Evolutionary conservation across 2,113 vertebrate species (phyloP).

Genomic region (Macaca nemestrina): DNA sequence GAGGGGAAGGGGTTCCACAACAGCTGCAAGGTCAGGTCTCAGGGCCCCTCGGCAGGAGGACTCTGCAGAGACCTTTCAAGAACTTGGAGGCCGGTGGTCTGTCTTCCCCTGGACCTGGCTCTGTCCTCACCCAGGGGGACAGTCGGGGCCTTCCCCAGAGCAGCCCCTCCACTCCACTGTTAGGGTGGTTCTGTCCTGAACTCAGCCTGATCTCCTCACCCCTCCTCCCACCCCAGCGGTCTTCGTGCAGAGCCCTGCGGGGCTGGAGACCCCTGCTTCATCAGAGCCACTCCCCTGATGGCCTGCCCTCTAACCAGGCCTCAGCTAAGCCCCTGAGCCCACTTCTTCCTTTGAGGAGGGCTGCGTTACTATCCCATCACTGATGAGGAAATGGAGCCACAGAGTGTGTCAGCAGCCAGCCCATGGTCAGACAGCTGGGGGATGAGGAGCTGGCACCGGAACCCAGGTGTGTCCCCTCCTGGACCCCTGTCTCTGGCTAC

Average conservation of each 20-base stretch:
- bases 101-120: not conserved
- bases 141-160: not conserved
- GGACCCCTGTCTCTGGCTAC: not conserved
- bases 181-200: too few relatives aligned
- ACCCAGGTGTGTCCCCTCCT: not conserved
- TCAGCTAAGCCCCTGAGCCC: not conserved
- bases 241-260: not conserved
- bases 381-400: accelerated
- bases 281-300: not conserved
- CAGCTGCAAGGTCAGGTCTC: not conserved
- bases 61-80: not conserved
- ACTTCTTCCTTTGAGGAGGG: not conserved
- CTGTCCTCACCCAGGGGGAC: not conserved
- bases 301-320: not conserved
- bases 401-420: not conserved
- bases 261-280: not conserved
- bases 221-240: accelerated
- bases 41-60: not conserved
- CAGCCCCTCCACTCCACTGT: not conserved
- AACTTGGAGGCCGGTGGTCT: not conserved
- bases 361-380: not conserved
- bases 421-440: not conserved
- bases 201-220: too few relatives aligned
- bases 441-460: not conserved
- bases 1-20: not conserved